phyloP scores from a whole-genome alignment of 2,113 vertebrate genomes.

The Opisthocomus hoazin region DNA sequence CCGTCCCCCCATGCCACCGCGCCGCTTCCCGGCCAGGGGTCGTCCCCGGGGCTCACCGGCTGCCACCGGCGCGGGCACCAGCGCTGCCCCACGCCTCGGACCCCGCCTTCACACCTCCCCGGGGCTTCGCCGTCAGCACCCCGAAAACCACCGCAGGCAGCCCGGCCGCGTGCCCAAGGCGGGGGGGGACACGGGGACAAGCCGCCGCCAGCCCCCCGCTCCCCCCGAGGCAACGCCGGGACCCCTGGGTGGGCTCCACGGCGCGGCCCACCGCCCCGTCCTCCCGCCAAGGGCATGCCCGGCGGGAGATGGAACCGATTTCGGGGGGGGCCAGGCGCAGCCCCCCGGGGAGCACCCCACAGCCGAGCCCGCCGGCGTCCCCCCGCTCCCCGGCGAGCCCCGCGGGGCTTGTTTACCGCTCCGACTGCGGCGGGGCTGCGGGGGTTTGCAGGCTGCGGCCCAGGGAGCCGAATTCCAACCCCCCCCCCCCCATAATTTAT shows the following conservation, averaged over 20 bases:
- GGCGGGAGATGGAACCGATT: not conserved
- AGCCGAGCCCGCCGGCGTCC: not conserved
- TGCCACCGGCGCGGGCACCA: not conserved
- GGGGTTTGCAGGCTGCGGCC: slow-evolving; percentile 46
- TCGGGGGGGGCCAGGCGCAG: not conserved
- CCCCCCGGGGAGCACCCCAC: not conserved
- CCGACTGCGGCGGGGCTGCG: not conserved
- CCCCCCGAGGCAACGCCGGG: fast-evolving
- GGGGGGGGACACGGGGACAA: too few relatives aligned
- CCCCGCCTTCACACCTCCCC: not conserved
- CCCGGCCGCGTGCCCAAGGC: fast-evolving
- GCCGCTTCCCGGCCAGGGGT: not conserved
- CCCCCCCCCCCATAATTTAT: slow-evolving; percentile 55
- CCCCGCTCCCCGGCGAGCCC: not conserved
- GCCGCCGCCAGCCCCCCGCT: not conserved
- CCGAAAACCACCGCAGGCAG: fast-evolving
- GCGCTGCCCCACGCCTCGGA: too few relatives aligned
- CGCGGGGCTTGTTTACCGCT: not conserved
- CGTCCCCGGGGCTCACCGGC: fast-evolving
- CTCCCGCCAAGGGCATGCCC: fast-evolving
- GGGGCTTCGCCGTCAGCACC: not conserved
- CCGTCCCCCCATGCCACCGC: not conserved
- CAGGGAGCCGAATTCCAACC: slow-evolving; percentile 41
- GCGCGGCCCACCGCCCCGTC: fast-evolving
- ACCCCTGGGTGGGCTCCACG: fast-evolving